These are phyloP conservation scores for Flabesymbios commensalis DNA, from an alignment of 2,888 invertebrate genomes.

Conservation along the genomic window DNA sequence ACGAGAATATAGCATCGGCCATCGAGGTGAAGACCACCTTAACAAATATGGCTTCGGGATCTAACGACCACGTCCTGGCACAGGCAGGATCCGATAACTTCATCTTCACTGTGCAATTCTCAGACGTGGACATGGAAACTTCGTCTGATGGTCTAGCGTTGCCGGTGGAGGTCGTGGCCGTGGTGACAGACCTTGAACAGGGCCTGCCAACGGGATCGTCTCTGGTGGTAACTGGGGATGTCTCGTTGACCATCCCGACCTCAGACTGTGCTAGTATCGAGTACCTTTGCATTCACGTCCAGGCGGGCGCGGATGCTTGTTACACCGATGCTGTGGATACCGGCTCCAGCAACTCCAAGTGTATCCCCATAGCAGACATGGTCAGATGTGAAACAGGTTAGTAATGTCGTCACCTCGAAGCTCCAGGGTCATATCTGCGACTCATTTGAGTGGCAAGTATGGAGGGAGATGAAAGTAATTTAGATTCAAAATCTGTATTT, in stretches of 20 bases:
- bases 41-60: too few relatives aligned
- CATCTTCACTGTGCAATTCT: not conserved
- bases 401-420: too few relatives aligned
- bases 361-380: too few relatives aligned
- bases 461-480: too few relatives aligned
- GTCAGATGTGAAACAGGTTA: too few relatives aligned
- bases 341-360: not conserved
- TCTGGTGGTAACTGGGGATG: not conserved
- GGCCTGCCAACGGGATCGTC: not conserved
- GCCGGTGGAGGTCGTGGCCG: not conserved
- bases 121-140: not conserved
- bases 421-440: too few relatives aligned
- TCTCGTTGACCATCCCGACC: not conserved
- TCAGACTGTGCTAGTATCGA: not conserved
- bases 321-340: not conserved
- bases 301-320: not conserved
- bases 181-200: not conserved
- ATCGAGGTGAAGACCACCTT: too few relatives aligned
- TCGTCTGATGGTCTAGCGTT: not conserved
- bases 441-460: too few relatives aligned
- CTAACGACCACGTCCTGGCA: too few relatives aligned
- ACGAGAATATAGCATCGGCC: too few relatives aligned
- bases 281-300: constrained; percentile 1
- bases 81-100: not conserved
- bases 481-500: too few relatives aligned